These are phyloP conservation scores for Toxotes jaculatrix DNA, from an alignment of 2,113 vertebrate genomes.

Conservation along the genomic window DNA sequence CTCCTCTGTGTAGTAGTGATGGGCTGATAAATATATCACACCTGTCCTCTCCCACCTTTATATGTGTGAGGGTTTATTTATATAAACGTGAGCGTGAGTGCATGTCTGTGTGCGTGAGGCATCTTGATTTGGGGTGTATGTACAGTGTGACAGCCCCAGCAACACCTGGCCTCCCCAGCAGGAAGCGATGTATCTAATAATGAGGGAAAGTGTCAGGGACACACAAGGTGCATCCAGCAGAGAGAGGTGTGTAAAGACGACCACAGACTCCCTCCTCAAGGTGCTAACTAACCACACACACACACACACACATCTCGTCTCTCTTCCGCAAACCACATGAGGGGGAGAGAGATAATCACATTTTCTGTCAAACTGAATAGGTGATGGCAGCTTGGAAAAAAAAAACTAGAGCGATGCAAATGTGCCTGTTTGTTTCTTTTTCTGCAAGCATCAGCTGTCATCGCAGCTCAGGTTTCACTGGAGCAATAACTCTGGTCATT, in stretches of 20 bases:
- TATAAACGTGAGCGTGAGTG: background rate
- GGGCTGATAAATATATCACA: slow-evolving; percentile 61
- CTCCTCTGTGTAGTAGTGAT: slow-evolving; percentile 44
- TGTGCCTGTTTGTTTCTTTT: slow-evolving; percentile 69
- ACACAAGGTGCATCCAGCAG: slow-evolving; percentile 51
- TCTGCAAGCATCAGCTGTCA: slow-evolving; percentile 68
- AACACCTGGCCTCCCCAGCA: slow-evolving; percentile 72
- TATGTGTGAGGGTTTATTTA: background rate
- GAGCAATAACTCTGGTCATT: slow-evolving; percentile 56
- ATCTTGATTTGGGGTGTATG: slow-evolving; percentile 29
- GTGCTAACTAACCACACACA: background rate
- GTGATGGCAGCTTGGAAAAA: slow-evolving; percentile 58
- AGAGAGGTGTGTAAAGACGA: slow-evolving; percentile 24
- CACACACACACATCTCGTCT: slow-evolving; percentile 12
- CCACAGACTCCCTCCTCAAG: slow-evolving; percentile 18
- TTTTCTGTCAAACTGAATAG: slow-evolving; percentile 68
- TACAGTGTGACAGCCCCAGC: slow-evolving; percentile 47
- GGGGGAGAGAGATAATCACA: slow-evolving; percentile 65
- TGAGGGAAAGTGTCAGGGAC: slow-evolving; percentile 72
- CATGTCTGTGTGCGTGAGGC: slow-evolving; percentile 3
- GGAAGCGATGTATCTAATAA: slow-evolving; percentile 72
- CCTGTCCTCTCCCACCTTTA: slow-evolving; percentile 34
- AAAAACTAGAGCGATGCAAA: slow-evolving; percentile 52
- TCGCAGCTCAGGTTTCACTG: slow-evolving; percentile 48
- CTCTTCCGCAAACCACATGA: slow-evolving; percentile 28